Percentiles rank a stretch among this genome's conserved stretches.
These are phyloP conservation scores for Doris montereyensis DNA, from an alignment of 2,888 invertebrate species.

Conservation along the genomic window DNA sequence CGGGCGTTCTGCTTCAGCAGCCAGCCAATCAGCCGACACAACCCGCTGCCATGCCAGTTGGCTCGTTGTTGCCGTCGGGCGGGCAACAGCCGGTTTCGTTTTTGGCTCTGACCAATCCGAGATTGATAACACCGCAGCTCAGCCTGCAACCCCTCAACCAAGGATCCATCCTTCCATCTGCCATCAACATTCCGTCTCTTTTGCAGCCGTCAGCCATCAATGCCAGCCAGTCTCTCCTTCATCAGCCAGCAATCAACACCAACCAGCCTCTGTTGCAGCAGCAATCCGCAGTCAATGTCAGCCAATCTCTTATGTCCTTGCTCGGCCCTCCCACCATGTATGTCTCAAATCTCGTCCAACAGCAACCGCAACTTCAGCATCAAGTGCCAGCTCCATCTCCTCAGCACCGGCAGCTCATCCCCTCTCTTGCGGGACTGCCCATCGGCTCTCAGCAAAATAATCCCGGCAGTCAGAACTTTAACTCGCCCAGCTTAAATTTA, in stretches of 20 bases:
- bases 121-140: neutral
- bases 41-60: neutral
- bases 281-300: constrained; percentile 25
- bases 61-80: too few relatives aligned
- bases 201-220: constrained; percentile 19
- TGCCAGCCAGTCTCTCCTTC: too few relatives aligned
- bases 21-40: constrained; percentile 8
- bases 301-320: neutral
- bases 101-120: too few relatives aligned
- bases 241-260: too few relatives aligned
- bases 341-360: too few relatives aligned
- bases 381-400: too few relatives aligned
- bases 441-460: neutral
- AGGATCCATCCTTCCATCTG: too few relatives aligned
- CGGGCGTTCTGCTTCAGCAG: constrained; percentile 14
- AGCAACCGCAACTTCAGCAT: neutral
- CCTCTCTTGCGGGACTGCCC: neutral
- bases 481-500: neutral
- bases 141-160: neutral
- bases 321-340: neutral
- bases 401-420: constrained; percentile 4
- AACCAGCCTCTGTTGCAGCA: constrained; percentile 24
- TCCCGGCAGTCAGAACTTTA: neutral
- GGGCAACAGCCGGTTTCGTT: too few relatives aligned
- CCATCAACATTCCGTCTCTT: neutral